Percentiles rank a stretch among this genome's conserved stretches.
phyloP scores from a whole-genome alignment of 2,888 invertebrate species.

The Drosophila lacicola region DNA sequence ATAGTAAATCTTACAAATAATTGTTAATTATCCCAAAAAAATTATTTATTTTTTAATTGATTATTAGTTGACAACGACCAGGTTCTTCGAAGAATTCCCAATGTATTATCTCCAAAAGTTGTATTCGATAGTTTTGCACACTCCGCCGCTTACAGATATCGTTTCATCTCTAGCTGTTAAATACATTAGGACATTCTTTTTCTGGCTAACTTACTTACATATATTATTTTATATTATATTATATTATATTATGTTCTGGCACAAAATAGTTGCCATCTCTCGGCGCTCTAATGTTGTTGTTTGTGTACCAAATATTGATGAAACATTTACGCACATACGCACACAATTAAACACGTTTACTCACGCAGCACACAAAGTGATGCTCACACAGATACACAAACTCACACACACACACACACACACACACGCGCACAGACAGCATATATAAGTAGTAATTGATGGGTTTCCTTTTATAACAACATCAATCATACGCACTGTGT shows the following conservation, averaged over 20 bases:
- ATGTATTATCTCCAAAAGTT: too few species aligned
- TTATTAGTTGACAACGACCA: too few species aligned
- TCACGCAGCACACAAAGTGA: conserved; percentile 60
- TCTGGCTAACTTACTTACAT: conserved; percentile 49
- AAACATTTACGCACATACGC: conserved; percentile 77
- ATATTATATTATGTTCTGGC: conserved; percentile 8
- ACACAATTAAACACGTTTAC: conserved; percentile 78
- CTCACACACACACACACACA: conserved; percentile 28
- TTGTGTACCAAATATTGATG: conserved; percentile 76
- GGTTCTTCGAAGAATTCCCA: too few species aligned
- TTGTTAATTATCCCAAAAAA: too few species aligned
- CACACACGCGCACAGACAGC: conserved; percentile 38
- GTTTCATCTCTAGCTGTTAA: conserved; percentile 44
- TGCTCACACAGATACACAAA: conserved; percentile 13
- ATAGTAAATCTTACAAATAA: too few species aligned
- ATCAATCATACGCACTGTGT: conserved; percentile 76
- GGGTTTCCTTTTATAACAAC: conserved; percentile 77
- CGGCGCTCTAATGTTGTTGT: conserved; percentile 46
- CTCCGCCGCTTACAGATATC: not conserved
- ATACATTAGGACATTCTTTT: conserved; percentile 70
- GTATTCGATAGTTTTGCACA: conserved; percentile 14
- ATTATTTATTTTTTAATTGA: too few species aligned
- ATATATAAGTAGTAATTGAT: conserved; percentile 74
- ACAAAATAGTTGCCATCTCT: conserved; percentile 56
- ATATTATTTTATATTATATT: conserved; percentile 35